Base-by-base conservation (phyloP, 30 jellyfish, hydroid and myxozoan species). In the Cassiopea xamachana region DNA sequence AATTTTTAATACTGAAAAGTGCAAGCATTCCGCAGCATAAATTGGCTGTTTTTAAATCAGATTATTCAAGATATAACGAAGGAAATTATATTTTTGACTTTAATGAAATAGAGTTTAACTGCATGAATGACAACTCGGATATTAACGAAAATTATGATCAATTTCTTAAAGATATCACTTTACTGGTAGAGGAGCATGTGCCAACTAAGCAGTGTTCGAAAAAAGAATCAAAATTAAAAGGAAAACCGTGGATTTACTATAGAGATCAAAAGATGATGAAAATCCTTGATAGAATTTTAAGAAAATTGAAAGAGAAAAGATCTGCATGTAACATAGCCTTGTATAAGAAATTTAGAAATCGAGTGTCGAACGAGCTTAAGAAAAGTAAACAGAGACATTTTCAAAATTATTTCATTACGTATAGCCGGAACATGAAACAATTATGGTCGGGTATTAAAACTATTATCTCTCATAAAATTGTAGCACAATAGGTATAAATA, bases 121-220 rank as follows among this genome's bases (percentile, higher is more conserved):
- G 12, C 64, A 3, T 55, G 64, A 55, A 55, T 55, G 64, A 73
- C 19, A 17, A 2, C 19, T 73, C 16, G 19, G 55, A 73, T 39
- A 47, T 47, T 73, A 58, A 73, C 17, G 0, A 13, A 2, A 73
- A 73, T 7, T 73, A 73, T 73, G 18, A 39, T 47, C 59, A 73
- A 73, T 73, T 73, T 73, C 81, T 73, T 12, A 47, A 73, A 73
- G 81, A 73, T 39, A 47, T 73, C 45, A 39, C 55, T 7, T 73
- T 39, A 39, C 61, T 73, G 58, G 81, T 73, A 39, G 81, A 73
- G 61, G 16, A 73, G 27, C 81, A 73, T 73, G 81, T 73, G 81
- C 81, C 81, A 73, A 73, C 61, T 3, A 55, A 55, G 64, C 64
- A 55, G 64, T 55, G 64, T 55, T 3, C 12, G 12, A 55, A 55